A percentile compares a stretch with the other conserved stretches of the same genome.
Conservation (phyloP, 2,113 vertebrate species). For the Fregata magnificens region DNA sequence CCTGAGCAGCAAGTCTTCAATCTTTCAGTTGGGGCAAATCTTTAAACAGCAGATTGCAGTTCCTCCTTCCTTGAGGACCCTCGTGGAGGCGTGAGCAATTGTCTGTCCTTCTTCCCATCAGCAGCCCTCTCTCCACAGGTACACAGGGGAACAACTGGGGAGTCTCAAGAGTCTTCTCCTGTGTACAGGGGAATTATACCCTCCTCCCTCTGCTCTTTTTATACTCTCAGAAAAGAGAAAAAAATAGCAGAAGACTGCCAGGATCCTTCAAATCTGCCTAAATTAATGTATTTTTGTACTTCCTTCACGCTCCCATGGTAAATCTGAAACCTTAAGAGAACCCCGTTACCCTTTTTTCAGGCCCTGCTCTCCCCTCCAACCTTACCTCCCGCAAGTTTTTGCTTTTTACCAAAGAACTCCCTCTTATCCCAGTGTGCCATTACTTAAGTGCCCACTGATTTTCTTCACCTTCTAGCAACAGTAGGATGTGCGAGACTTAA, state of each 20-base stretch:
- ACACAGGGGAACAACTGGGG: accelerated
- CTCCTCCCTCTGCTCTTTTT: neutral
- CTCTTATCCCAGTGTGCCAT: neutral
- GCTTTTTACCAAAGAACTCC: neutral
- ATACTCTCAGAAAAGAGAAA: neutral
- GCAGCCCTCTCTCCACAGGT: neutral
- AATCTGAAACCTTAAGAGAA: neutral
- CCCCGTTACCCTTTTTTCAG: neutral
- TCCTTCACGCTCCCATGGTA: neutral
- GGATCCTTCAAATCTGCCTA: neutral
- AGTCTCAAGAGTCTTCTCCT: neutral
- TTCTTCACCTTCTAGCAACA: neutral
- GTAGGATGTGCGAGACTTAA: neutral
- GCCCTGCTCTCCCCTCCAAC: neutral
- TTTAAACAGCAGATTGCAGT: neutral
- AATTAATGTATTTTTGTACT: accelerated
- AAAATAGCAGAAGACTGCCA: neutral
- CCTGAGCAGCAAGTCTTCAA: neutral
- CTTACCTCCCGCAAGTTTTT: neutral
- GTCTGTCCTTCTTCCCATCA: neutral
- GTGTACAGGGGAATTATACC: accelerated
- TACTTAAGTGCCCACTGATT: neutral
- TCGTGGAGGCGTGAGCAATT: neutral
- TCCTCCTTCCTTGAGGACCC: neutral
- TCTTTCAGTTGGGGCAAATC: neutral